These are phyloP conservation scores for Apocrypta bakeri DNA, from an alignment of 1,140 invertebrate genomes.

Conservation along the genomic window DNA sequence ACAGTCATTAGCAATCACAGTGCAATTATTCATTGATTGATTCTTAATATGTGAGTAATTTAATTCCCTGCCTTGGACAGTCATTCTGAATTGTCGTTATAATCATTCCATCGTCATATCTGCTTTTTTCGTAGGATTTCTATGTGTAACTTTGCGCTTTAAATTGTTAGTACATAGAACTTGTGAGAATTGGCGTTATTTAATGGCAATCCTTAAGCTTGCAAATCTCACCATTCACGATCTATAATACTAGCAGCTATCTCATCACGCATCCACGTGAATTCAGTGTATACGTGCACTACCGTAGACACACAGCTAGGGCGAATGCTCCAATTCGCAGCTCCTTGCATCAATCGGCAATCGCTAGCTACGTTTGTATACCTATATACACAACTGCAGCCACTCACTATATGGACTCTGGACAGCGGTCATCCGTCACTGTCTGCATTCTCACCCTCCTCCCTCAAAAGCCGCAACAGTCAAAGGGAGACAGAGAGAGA, in stretches of 20 bases:
- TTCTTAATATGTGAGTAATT: too few relatives aligned
- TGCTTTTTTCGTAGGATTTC: too few relatives aligned
- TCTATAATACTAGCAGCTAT: not conserved
- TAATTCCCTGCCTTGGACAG: too few relatives aligned
- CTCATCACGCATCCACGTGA: not conserved
- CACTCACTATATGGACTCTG: conserved; percentile 55
- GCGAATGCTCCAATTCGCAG: not conserved
- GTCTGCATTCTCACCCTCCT: conserved; percentile 57
- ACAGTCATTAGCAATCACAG: too few relatives aligned
- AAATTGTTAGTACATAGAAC: too few relatives aligned
- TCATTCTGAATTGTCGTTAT: too few relatives aligned
- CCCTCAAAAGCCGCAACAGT: not conserved
- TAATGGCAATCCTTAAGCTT: not conserved
- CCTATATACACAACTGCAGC: not conserved
- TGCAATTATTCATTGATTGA: too few relatives aligned
- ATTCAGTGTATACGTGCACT: not conserved
- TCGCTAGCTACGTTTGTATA: not conserved
- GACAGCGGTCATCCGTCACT: conserved; percentile 68
- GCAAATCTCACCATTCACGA: not conserved
- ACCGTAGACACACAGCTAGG: not conserved
- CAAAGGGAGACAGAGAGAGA: conserved; percentile 49
- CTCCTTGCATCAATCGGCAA: not conserved
- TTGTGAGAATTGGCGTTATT: too few relatives aligned
- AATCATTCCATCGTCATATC: too few relatives aligned
- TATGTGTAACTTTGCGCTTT: too few relatives aligned